Evolutionary conservation across 2,113 vertebrate genomes (phyloP), one percentile per base, ranked within the genome.

Genomic region (Halcyon malimbica): DNA sequence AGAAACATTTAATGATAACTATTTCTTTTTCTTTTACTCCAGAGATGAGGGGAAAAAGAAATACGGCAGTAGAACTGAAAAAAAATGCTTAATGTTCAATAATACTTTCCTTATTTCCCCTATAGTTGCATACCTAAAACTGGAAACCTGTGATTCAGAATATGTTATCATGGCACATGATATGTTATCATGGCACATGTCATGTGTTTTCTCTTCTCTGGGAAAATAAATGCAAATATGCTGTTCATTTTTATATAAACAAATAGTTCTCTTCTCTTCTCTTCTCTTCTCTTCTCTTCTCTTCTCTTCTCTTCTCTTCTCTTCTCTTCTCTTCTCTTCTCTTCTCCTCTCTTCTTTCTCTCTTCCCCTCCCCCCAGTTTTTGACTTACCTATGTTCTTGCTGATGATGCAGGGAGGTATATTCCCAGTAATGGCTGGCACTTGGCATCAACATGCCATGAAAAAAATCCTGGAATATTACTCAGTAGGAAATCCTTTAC

Each of bases 1-100:
- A 65, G 79, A 64, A 83, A 71, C 96, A 97, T 90, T 75, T 94
- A 86, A 67, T 39, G 41, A 46, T 46, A 85, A 90, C 53, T 83
- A 35, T 87, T 92, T 94, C 5, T 85, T 51, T 94, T 83, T 46
- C 35, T 73, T 96, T 76, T 85, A 75, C 50, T 87, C 41, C 11
- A 79, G 65, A 92, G 62, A 15, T 62, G 29, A 87, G 12, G 2
- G 9, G 6, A 2, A 60, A 71, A 86, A 4, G 4, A 79, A 57
- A 65, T 25, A 85, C 1, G 89, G 33, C 15, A 85, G 11, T 16
- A 87, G 16, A 83, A 65, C 75, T 87, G 70, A 39, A 70, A 83
- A 95, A 11, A 75, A 87, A 73, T 62, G 4, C 4, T 41, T 77
- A 8, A 18, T 46, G 14, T 85, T 80, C 46, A 74, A 2, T 33